Percentiles rank a stretch among this genome's conserved stretches.
Conservation (phyloP, 2,113 vertebrate genomes). For the Chascanopsetta lugubris region DNA sequence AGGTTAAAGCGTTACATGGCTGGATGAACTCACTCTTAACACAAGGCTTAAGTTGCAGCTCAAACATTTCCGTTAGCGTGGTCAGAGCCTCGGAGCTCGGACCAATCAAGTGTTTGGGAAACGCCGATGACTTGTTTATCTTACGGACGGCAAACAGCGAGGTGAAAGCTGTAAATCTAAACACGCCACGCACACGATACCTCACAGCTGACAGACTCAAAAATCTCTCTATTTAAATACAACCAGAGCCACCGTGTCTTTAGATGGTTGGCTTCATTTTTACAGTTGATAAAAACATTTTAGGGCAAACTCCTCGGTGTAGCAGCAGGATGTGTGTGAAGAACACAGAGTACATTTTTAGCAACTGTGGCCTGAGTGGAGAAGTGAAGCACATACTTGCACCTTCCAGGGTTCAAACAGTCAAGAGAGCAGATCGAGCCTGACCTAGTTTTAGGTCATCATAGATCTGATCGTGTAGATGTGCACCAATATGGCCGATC, state of each 20-base stretch:
- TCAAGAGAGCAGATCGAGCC: no score
- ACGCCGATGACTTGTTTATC: conserved; percentile 43
- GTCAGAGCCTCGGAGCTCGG: conserved; percentile 24
- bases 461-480: no score
- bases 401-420: no score
- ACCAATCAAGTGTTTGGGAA: conserved; percentile 48
- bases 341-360: neutral
- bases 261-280: neutral
- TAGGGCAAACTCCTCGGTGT: no score
- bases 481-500: no score
- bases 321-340: neutral
- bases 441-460: no score
- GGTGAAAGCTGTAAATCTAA: conserved; percentile 46
- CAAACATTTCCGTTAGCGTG: conserved; percentile 48
- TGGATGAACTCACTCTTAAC: conserved; percentile 58
- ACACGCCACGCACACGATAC: conserved; percentile 18
- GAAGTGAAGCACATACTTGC: no score
- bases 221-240: neutral
- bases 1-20: conserved; percentile 51
- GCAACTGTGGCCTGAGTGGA: neutral
- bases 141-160: conserved; percentile 20
- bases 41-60: conserved; percentile 43
- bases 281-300: neutral
- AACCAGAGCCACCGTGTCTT: neutral
- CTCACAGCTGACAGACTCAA: conserved; percentile 15